A percentile compares a stretch with the other conserved stretches of the same genome.
These are phyloP conservation scores for Axea sp. DNA, from an alignment of 2,888 invertebrate species.

Conservation along the genomic window DNA sequence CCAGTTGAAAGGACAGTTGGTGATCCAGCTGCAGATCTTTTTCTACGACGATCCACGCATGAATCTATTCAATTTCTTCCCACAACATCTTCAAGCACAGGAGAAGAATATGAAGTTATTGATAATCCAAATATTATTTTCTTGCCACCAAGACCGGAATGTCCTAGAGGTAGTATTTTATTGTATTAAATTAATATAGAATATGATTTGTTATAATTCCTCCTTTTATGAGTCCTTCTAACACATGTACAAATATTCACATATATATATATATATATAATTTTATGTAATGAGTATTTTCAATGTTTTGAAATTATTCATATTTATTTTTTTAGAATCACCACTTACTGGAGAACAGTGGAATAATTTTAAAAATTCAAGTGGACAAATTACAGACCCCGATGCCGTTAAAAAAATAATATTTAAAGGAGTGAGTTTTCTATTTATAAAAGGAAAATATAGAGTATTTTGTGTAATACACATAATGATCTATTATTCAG, in stretches of 20 bases:
- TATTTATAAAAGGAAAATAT: too few relatives aligned
- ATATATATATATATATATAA: too few relatives aligned
- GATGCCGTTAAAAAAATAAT: conserved; percentile 91
- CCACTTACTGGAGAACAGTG: conserved; percentile 90
- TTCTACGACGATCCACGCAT: conserved; percentile 8
- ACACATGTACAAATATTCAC: too few relatives aligned
- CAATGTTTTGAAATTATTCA: too few relatives aligned
- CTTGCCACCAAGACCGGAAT: conserved; percentile 85
- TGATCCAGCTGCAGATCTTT: conserved; percentile 6
- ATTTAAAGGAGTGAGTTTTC: conserved; percentile 90
- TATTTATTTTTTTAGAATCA: conserved; percentile 73
- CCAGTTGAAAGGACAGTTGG: conserved; percentile 11
- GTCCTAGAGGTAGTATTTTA: conserved; percentile 73
- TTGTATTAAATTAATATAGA: background rate
- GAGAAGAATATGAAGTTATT: conserved; percentile 87
- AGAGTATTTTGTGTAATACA: too few relatives aligned
- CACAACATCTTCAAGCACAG: conserved; percentile 75
- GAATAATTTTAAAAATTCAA: conserved; percentile 88
- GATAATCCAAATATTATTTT: conserved; percentile 82
- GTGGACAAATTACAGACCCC: conserved; percentile 89
- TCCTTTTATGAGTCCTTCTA: too few relatives aligned
- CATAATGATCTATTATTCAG: too few relatives aligned
- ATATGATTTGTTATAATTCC: too few relatives aligned
- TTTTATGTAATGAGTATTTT: too few relatives aligned
- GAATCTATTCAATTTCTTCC: conserved; percentile 32